phyloP scores from a whole-genome alignment of 2,888 invertebrate genomes.

The Anarsia innoxiella region DNA sequence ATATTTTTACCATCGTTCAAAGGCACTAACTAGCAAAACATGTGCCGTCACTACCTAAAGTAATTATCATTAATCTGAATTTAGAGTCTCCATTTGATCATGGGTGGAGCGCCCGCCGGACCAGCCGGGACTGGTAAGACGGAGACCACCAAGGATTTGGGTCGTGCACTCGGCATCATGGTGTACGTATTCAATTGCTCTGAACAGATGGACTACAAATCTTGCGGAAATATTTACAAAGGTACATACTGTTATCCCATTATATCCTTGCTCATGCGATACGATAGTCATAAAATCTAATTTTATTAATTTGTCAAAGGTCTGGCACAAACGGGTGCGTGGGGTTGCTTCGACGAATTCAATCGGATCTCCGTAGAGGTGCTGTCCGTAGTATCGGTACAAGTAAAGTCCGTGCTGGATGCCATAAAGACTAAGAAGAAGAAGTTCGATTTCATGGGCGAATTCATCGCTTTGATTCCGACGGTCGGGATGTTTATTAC shows the following conservation, averaged over 20 bases:
- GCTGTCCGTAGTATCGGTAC: conserved; percentile 95
- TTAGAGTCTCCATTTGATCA: conserved; percentile 89
- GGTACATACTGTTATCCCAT: too few relatives aligned
- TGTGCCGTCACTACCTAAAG: too few relatives aligned
- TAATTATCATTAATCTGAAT: too few relatives aligned
- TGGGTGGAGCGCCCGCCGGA: conserved; percentile 98
- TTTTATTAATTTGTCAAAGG: conserved; percentile 43
- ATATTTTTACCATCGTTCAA: too few relatives aligned
- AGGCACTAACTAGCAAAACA: too few relatives aligned
- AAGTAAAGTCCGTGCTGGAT: conserved; percentile 90
- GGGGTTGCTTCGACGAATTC: conserved; percentile 98
- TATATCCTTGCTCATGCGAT: too few relatives aligned
- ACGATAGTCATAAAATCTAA: not conserved
- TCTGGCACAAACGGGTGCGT: conserved; percentile 95
- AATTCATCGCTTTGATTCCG: conserved; percentile 81
- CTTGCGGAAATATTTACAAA: conserved; percentile 95
- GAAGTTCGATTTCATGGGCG: conserved; percentile 89
- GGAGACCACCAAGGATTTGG: conserved; percentile 97
- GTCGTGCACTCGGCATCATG: conserved; percentile 95
- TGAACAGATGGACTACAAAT: conserved; percentile 98
- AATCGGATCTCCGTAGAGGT: conserved; percentile 97
- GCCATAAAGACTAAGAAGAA: conserved; percentile 89
- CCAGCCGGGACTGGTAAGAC: conserved; percentile 98
- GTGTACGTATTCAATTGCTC: conserved; percentile 98
- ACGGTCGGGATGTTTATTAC: conserved; percentile 95